These are phyloP conservation scores for Novumbra hubbsi DNA, from an alignment of 2,797 vertebrate species.

Conservation along the genomic window DNA sequence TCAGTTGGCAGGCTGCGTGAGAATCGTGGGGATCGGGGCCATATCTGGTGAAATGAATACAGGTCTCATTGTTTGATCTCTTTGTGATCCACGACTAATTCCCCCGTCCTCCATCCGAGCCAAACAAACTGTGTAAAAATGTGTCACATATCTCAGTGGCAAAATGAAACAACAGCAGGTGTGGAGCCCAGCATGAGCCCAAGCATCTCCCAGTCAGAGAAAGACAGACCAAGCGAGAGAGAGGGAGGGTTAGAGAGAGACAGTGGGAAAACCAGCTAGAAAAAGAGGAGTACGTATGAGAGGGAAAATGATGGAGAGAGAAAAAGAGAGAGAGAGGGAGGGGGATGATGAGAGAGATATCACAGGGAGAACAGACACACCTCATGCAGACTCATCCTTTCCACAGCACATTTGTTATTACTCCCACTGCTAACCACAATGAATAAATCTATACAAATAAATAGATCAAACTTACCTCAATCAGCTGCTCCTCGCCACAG, in stretches of 20 bases:
- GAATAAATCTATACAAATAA: slow-evolving; percentile 8
- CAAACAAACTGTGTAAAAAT: neutral
- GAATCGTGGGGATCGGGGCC: slow-evolving; percentile 7
- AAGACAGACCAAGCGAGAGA: neutral
- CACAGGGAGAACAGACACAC: neutral
- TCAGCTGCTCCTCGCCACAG: neutral
- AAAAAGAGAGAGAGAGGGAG: slow-evolving; percentile 2
- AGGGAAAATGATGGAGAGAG: neutral
- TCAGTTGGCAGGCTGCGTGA: slow-evolving; percentile 34
- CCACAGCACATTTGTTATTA: neutral
- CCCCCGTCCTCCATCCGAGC: neutral
- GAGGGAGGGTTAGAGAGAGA: neutral
- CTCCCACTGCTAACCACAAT: slow-evolving; percentile 12
- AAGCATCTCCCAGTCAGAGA: neutral
- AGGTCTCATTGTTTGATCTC: slow-evolving; percentile 22
- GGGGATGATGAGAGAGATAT: neutral
- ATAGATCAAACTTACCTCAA: neutral
- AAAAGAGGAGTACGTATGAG: neutral
- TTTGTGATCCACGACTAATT: slow-evolving; percentile 12
- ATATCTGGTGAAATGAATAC: slow-evolving; percentile 4
- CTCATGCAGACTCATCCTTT: neutral
- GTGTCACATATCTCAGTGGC: neutral
- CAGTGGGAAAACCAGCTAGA: neutral
- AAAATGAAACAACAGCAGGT: slow-evolving; percentile 14
- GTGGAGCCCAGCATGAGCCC: neutral